A percentile compares a stretch with the other conserved stretches of the same genome.
Conservation (phyloP, 1,140 invertebrate species). For the Xylocopa sonorina region DNA sequence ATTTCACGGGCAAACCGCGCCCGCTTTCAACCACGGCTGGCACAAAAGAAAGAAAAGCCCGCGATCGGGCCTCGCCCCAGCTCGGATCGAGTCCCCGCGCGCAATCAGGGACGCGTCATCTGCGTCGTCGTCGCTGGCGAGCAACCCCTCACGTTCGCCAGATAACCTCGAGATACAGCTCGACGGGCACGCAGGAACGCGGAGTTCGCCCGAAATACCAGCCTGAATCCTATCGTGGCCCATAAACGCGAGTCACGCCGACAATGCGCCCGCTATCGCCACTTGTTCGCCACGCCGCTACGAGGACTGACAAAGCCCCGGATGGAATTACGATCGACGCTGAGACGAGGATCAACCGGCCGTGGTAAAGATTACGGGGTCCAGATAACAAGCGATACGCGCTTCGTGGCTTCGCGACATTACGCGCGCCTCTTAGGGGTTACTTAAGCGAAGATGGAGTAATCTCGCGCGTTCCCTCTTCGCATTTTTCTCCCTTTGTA, state of each 20-base stretch:
- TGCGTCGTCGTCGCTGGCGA: background rate
- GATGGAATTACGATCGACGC: conserved; percentile 47
- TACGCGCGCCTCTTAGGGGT: background rate
- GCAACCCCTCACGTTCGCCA: background rate
- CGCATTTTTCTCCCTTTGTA: no score
- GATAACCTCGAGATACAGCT: conserved; percentile 16
- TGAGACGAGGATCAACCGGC: conserved; percentile 33
- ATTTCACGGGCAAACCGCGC: conserved; percentile 1
- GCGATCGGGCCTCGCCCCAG: no score
- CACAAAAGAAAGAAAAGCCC: no score
- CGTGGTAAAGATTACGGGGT: conserved; percentile 29
- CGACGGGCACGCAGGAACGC: conserved; percentile 5
- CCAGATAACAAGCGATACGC: conserved; percentile 15
- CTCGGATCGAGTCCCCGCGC: background rate
- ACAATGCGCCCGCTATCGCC: conserved; percentile 17
- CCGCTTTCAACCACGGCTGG: no score
- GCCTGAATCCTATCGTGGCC: background rate
- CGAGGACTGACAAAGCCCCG: conserved; percentile 26
- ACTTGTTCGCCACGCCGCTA: background rate
- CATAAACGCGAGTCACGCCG: conserved; percentile 26
- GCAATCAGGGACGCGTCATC: background rate
- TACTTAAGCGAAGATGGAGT: background rate
- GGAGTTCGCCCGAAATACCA: conserved; percentile 12
- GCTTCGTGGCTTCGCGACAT: background rate
- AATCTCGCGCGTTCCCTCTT: no score